Percentiles rank a stretch among this genome's conserved stretches.
phyloP scores from a whole-genome alignment of 1,140 invertebrate species.

The Aphelinus certus region DNA sequence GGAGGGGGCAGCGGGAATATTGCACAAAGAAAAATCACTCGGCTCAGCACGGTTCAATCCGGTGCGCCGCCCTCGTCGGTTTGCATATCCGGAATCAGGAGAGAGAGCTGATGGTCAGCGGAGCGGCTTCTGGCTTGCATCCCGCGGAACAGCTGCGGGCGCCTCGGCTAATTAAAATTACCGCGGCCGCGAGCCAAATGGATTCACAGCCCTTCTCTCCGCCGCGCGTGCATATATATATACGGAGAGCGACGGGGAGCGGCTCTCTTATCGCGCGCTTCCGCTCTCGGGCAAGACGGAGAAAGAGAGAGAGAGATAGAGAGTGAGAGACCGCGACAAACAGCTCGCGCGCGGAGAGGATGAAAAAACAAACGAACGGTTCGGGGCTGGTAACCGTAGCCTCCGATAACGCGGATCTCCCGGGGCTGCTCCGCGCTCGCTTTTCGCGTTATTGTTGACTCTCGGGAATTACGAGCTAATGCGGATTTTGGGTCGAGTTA shows the following conservation, averaged over 20 bases:
- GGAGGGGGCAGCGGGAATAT: not conserved
- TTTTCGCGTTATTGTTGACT: too few species aligned
- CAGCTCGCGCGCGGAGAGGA: conserved; percentile 1
- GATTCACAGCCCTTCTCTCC: conserved; percentile 1
- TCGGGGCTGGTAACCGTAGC: not conserved
- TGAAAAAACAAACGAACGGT: not conserved
- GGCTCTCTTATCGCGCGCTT: conserved; percentile 8
- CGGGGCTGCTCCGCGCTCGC: too few species aligned
- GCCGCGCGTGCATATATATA: not conserved
- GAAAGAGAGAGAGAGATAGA: not conserved
- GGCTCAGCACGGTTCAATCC: conserved; percentile 33
- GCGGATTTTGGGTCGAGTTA: too few species aligned
- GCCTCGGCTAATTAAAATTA: conserved; percentile 30
- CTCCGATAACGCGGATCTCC: not conserved
- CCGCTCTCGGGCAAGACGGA: not conserved
- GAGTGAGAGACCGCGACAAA: conserved; percentile 16
- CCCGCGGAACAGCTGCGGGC: not conserved
- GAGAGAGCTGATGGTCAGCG: conserved; percentile 10
- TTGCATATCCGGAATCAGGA: conserved; percentile 30
- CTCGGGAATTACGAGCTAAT: too few species aligned
- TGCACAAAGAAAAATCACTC: conserved; percentile 29
- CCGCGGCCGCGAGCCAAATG: conserved; percentile 16
- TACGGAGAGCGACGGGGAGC: not conserved
- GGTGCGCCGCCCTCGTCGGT: not conserved
- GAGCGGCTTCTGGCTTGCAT: not conserved